phyloP scores from a whole-genome alignment of 1,140 invertebrate species.

The Conus ventricosus region DNA sequence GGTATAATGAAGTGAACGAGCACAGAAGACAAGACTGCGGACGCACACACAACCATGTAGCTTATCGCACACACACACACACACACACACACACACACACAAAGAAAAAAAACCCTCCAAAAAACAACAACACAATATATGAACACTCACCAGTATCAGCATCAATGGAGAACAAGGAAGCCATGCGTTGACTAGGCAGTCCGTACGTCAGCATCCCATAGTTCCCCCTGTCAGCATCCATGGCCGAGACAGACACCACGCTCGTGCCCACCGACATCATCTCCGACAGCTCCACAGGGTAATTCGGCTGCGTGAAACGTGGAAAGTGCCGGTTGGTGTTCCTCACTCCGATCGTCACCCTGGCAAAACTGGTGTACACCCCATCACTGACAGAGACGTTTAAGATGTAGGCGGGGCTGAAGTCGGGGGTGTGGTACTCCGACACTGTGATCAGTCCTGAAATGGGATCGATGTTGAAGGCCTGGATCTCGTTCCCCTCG shows the following conservation, averaged over 20 bases:
- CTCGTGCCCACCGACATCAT: conserved; percentile 72
- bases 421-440: conserved; percentile 82
- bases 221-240: conserved; percentile 86
- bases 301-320: conserved; percentile 83
- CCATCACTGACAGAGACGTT: conserved; percentile 74
- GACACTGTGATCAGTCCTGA: conserved; percentile 82
- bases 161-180: conserved; percentile 87
- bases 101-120: background rate
- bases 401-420: conserved; percentile 75
- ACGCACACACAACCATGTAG: no score
- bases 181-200: conserved; percentile 86
- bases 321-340: conserved; percentile 88
- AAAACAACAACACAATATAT: background rate
- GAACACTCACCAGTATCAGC: conserved; percentile 77
- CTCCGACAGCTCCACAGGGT: conserved; percentile 80
- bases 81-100: background rate
- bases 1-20: no score
- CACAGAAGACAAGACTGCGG: no score
- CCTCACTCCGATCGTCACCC: conserved; percentile 80
- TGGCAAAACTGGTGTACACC: conserved; percentile 75
- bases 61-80: no score
- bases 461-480: conserved; percentile 85
- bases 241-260: conserved; percentile 79
- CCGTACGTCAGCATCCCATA: conserved; percentile 87
- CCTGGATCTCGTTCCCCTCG: conserved; percentile 88